Percentiles rank a stretch among this genome's conserved stretches.
Conservation (phyloP, 2,113 vertebrate genomes). For the Deroptyus accipitrinus region DNA sequence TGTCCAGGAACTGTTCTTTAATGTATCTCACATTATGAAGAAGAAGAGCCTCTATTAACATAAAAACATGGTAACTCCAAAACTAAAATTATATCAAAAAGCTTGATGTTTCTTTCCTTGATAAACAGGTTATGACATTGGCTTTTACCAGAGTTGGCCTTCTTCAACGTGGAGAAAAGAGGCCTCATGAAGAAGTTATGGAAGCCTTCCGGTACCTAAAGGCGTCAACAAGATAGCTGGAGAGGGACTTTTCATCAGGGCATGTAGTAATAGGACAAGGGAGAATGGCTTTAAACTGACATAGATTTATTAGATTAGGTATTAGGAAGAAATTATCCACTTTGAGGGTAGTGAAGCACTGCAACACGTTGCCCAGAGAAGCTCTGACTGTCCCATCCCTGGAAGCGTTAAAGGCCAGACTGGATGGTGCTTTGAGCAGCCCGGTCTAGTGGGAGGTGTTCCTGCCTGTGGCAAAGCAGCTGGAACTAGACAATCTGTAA, state of each 20-base stretch:
- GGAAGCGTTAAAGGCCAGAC: neutral
- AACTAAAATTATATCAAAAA: neutral
- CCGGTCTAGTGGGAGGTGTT: too few relatives aligned
- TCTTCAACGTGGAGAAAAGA: neutral
- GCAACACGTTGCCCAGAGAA: neutral
- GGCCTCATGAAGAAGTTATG: neutral
- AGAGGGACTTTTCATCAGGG: neutral
- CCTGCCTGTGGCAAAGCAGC: neutral
- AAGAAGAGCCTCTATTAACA: neutral
- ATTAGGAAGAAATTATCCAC: neutral
- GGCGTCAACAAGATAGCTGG: neutral
- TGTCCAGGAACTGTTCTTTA: neutral
- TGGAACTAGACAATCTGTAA: neutral
- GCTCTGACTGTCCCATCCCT: neutral
- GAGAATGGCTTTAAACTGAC: neutral
- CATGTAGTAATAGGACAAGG: neutral
- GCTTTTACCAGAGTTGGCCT: neutral
- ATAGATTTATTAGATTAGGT: neutral
- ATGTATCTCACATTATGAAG: neutral
- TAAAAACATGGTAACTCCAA: neutral
- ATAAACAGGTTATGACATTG: neutral
- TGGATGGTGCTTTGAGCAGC: neutral
- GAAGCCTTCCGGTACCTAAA: neutral
- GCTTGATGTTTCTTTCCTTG: neutral
- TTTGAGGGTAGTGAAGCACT: neutral